phyloP scores from a whole-genome alignment of 2,113 vertebrate species.

The Syngnathus floridae region DNA sequence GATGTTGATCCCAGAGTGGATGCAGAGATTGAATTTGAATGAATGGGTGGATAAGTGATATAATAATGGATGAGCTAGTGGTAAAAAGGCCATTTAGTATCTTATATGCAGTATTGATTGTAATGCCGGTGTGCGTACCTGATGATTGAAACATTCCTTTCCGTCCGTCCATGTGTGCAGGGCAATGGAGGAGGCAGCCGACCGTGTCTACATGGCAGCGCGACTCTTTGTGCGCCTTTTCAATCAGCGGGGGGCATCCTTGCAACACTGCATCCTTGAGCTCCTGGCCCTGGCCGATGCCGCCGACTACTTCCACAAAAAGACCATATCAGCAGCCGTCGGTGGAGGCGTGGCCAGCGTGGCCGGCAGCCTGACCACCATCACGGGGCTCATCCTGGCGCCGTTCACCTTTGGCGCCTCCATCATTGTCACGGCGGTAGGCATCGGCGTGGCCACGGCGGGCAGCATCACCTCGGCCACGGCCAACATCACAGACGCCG shows the following conservation, averaged over 20 bases:
- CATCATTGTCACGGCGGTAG: conserved; percentile 67
- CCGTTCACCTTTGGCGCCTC: conserved; percentile 71
- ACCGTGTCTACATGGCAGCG: conserved; percentile 68
- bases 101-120: neutral
- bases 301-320: conserved; percentile 64
- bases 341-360: conserved; percentile 70
- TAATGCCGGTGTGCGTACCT: neutral
- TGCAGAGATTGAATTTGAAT: too few relatives aligned
- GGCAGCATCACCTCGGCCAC: conserved; percentile 70
- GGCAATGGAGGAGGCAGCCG: conserved; percentile 62
- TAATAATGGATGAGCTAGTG: neutral
- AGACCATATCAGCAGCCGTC: conserved; percentile 52
- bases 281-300: conserved; percentile 56
- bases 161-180: conserved; percentile 23
- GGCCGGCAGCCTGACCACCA: conserved; percentile 63
- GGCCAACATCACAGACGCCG: conserved; percentile 69
- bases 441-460: conserved; percentile 69
- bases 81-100: neutral
- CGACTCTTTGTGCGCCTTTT: conserved; percentile 65
- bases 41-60: too few relatives aligned
- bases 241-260: conserved; percentile 59
- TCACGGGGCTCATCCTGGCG: conserved; percentile 70
- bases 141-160: neutral
- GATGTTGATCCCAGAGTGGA: too few relatives aligned
- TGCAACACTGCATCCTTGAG: conserved; percentile 58